Percentiles rank a stretch among this genome's conserved stretches.
phyloP scores from a whole-genome alignment of 2,113 vertebrate genomes.

The Columba livia region DNA sequence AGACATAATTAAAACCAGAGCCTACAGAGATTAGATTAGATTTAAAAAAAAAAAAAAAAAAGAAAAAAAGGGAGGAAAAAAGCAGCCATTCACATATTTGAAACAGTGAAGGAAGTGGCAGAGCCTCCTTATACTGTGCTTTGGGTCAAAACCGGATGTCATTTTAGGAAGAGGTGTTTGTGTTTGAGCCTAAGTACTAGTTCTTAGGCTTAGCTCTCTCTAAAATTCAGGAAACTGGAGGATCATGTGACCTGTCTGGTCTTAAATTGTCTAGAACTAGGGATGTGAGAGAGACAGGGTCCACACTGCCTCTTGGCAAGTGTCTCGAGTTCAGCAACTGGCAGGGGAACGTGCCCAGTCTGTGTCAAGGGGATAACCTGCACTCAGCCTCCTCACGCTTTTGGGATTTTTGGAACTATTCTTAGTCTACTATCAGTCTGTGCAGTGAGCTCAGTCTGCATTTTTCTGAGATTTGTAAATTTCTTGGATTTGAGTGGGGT shows the following conservation, averaged over 20 bases:
- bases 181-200: neutral
- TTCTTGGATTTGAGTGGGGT: neutral
- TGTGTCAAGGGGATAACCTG: neutral
- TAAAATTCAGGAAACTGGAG: neutral
- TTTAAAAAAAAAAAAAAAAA: neutral
- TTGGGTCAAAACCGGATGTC: neutral
- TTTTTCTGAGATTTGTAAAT: neutral
- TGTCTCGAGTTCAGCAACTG: neutral
- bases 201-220: neutral
- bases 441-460: neutral
- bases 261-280: neutral
- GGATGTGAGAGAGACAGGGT: neutral
- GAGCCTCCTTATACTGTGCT: neutral
- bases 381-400: neutral
- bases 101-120: neutral
- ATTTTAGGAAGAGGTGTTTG: neutral
- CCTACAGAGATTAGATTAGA: neutral
- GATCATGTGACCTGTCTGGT: neutral
- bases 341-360: neutral
- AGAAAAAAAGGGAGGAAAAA: too few species aligned
- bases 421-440: rapidly evolving
- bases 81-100: neutral
- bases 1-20: neutral
- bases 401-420: neutral
- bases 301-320: neutral